Conservation (phyloP, 2,888 invertebrate genomes). For the Nineta flava region DNA sequence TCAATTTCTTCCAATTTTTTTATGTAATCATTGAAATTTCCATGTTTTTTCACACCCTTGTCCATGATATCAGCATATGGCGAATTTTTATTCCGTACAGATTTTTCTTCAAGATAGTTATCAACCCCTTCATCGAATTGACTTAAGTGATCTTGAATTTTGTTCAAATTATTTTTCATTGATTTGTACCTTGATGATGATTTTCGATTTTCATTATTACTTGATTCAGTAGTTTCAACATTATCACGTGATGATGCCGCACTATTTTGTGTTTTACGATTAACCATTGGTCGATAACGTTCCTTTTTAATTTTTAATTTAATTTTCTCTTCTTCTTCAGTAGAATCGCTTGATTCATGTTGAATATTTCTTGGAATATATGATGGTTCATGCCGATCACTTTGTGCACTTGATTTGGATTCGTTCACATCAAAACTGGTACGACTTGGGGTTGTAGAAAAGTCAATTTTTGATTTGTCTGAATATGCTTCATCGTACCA, state of each 20-base stretch:
- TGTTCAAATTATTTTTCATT: background rate
- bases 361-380: background rate
- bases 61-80: background rate
- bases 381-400: background rate
- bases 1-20: background rate
- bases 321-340: background rate
- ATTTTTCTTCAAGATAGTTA: background rate
- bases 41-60: background rate
- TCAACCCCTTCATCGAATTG: background rate
- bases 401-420: background rate
- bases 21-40: background rate
- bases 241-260: too few relatives aligned
- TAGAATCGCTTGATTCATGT: background rate
- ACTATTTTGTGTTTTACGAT: too few relatives aligned
- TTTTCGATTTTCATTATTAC: too few relatives aligned
- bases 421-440: background rate
- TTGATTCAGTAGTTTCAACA: too few relatives aligned
- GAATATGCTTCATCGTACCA: background rate
- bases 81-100: background rate
- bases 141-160: background rate
- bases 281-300: background rate
- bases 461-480: background rate
- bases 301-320: background rate
- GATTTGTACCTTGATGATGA: background rate
- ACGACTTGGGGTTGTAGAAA: background rate